A percentile compares a stretch with the other conserved stretches of the same genome.
Conservation (phyloP, 2,888 invertebrate genomes). For the Hipparchia semele region DNA sequence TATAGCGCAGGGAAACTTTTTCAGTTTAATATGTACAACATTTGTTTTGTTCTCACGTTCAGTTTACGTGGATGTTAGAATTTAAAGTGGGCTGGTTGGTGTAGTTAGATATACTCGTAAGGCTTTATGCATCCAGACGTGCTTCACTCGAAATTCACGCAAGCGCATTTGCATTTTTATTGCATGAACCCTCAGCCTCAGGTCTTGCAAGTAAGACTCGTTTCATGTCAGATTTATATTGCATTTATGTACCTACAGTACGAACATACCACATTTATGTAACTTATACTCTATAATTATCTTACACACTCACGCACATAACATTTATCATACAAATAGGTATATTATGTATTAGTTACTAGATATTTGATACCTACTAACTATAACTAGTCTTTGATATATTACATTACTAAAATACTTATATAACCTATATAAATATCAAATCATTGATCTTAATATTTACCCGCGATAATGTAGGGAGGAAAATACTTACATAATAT, state of each 20-base stretch:
- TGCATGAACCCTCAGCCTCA: slow-evolving; percentile 42
- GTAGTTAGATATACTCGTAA: slow-evolving; percentile 3
- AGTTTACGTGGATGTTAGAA: slow-evolving; percentile 36
- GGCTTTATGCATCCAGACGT: slow-evolving; percentile 43
- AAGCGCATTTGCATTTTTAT: slow-evolving; percentile 61
- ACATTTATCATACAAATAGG: too few species aligned
- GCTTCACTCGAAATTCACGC: slow-evolving; percentile 47
- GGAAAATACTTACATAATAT: not conserved
- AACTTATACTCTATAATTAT: too few species aligned
- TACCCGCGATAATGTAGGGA: too few species aligned
- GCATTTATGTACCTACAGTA: not conserved
- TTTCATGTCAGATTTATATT: slow-evolving; percentile 13
- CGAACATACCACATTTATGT: not conserved
- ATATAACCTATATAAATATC: too few species aligned
- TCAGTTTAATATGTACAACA: slow-evolving; percentile 36
- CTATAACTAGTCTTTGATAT: too few species aligned
- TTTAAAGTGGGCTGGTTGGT: slow-evolving; percentile 35
- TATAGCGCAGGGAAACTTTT: slow-evolving; percentile 40
- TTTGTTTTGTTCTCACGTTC: slow-evolving; percentile 41
- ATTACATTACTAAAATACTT: too few species aligned
- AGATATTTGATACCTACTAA: too few species aligned
- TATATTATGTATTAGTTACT: too few species aligned
- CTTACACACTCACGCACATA: too few species aligned
- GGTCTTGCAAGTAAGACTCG: slow-evolving; percentile 21
- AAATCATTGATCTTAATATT: too few species aligned